These are phyloP conservation scores for Psettodes erumei DNA, from an alignment of 2,113 vertebrate genomes.

Conservation along the genomic window DNA sequence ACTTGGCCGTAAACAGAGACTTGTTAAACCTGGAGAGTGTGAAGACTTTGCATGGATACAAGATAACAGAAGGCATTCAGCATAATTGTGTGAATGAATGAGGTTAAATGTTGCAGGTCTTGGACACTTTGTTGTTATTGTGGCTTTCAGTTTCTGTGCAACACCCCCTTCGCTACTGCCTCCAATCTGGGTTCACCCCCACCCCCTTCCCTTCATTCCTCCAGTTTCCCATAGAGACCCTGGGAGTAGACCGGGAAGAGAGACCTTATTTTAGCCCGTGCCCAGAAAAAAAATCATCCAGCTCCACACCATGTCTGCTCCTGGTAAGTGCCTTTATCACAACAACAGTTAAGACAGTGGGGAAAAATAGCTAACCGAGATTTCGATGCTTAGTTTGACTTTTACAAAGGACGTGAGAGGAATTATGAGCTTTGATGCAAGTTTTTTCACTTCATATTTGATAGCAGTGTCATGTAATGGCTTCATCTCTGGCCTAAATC, in stretches of 20 bases:
- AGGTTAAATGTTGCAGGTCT: too few relatives aligned
- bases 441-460: not conserved
- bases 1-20: not conserved
- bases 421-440: not conserved
- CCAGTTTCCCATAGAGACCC: constrained; percentile 42
- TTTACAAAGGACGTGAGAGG: accelerated
- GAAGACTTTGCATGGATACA: not conserved
- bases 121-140: not conserved
- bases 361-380: too few relatives aligned
- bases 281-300: not conserved
- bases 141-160: not conserved
- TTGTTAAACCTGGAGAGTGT: not conserved
- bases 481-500: not conserved
- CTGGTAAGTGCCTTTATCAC: constrained; percentile 66
- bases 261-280: constrained; percentile 7
- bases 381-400: not conserved
- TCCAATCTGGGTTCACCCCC: not conserved
- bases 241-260: constrained; percentile 43
- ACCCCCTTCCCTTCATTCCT: not conserved
- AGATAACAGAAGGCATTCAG: not conserved
- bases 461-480: not conserved
- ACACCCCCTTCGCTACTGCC: not conserved
- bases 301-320: constrained; percentile 66
- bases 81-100: not conserved
- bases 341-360: too few relatives aligned